These are phyloP conservation scores for Lates japonicus DNA, from an alignment of 2,797 vertebrate species.

Conservation along the genomic window DNA sequence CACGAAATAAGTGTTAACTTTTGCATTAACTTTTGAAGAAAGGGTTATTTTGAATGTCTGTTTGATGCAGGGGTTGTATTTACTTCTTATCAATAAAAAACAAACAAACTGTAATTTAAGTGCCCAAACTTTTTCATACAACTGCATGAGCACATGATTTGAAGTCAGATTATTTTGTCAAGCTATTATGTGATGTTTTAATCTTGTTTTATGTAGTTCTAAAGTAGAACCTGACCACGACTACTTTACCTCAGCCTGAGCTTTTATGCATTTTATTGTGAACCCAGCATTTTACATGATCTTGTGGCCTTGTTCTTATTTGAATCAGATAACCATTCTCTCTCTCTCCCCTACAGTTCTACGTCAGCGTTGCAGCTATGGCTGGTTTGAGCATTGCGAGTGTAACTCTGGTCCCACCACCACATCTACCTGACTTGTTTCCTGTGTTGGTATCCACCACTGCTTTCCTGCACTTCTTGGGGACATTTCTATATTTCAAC, in stretches of 20 bases:
- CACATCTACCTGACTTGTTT: conserved; percentile 91
- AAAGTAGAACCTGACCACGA: background rate
- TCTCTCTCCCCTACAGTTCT: conserved; percentile 85
- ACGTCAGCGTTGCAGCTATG: conserved; percentile 87
- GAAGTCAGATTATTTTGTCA: background rate
- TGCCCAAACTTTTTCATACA: background rate
- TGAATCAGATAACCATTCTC: background rate
- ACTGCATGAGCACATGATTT: background rate
- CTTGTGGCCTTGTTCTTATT: background rate
- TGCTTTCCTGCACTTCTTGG: conserved; percentile 91
- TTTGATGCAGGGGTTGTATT: background rate
- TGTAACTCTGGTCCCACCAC: conserved; percentile 85
- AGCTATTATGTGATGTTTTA: background rate
- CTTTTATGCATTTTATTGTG: background rate
- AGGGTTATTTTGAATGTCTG: background rate
- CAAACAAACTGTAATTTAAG: background rate
- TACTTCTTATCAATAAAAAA: background rate
- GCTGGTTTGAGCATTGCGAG: conserved; percentile 85
- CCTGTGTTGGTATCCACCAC: conserved; percentile 89
- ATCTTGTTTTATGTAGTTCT: background rate
- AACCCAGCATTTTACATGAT: background rate
- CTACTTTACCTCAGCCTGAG: background rate
- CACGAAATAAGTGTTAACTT: background rate
- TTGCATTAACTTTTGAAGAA: background rate
- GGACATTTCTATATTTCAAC: conserved; percentile 91